Percentiles rank a stretch among this genome's conserved stretches.
Conservation (phyloP, 2,888 invertebrate genomes). For the Cheiracanthium punctorium region DNA sequence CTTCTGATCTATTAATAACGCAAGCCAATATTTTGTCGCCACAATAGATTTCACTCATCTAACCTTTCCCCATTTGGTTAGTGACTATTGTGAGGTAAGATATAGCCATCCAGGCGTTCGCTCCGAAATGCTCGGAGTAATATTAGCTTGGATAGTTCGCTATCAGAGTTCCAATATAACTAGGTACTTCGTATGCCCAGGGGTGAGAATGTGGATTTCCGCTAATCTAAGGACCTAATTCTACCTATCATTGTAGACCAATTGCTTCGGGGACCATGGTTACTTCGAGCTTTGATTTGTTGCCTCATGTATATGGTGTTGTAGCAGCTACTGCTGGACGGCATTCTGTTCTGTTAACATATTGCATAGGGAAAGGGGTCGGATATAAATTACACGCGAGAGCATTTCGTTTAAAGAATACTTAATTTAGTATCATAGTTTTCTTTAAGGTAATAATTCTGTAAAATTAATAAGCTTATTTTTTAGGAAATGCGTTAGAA, state of each 20-base stretch:
- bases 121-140: background rate
- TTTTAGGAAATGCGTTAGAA: no score
- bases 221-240: conserved; percentile 9
- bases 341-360: conserved; percentile 10
- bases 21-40: background rate
- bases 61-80: background rate
- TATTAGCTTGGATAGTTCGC: background rate
- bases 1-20: background rate
- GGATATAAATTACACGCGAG: background rate
- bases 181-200: conserved; percentile 13
- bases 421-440: no score
- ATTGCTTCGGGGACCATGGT: background rate
- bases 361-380: background rate
- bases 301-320: background rate
- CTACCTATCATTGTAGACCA: conserved; percentile 17
- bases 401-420: no score
- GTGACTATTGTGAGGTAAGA: background rate
- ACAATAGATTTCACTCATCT: background rate
- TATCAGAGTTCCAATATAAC: conserved; percentile 10
- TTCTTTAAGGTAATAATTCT: no score
- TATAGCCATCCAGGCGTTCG: background rate
- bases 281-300: conserved; percentile 10
- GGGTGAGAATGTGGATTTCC: conserved; percentile 15
- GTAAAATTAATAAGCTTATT: no score
- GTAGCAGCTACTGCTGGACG: background rate